phyloP scores from a whole-genome alignment of 2,888 invertebrate genomes.

The Macrosiphum euphorbiae region DNA sequence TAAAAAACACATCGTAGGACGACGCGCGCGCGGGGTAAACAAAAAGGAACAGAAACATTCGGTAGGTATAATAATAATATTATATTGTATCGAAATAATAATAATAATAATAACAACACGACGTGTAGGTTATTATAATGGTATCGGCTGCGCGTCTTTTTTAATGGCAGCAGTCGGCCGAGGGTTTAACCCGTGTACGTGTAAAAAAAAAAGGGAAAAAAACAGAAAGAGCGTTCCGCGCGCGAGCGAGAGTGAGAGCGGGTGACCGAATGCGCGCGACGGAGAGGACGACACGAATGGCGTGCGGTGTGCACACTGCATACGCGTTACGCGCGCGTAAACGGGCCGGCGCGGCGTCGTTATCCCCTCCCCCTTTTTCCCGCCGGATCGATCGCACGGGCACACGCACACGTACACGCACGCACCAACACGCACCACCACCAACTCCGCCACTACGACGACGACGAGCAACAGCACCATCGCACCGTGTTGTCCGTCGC shows the following conservation, averaged over 20 bases:
- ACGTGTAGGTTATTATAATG: not conserved
- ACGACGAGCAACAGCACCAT: not conserved
- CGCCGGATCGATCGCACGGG: slow-evolving; percentile 41
- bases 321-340: not conserved
- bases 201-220: not conserved
- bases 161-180: slow-evolving; percentile 40
- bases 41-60: not conserved
- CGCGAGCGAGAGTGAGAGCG: not conserved
- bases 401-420: not conserved
- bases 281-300: not conserved
- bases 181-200: slow-evolving; percentile 16
- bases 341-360: slow-evolving; percentile 11
- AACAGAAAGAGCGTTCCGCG: not conserved
- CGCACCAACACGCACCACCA: not conserved
- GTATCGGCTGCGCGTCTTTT: slow-evolving; percentile 21
- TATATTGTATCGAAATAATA: too few relatives aligned
- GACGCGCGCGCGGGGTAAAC: not conserved
- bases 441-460: not conserved
- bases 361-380: not conserved
- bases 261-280: not conserved
- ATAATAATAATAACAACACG: slow-evolving; percentile 12
- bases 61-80: not conserved
- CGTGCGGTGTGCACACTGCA: not conserved
- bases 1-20: not conserved
- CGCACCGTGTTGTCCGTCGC: not conserved